Percentiles rank a stretch among this genome's conserved stretches.
Evolutionary conservation across 2,113 vertebrate species (phyloP).

Genomic region (Larimichthys crocea): DNA sequence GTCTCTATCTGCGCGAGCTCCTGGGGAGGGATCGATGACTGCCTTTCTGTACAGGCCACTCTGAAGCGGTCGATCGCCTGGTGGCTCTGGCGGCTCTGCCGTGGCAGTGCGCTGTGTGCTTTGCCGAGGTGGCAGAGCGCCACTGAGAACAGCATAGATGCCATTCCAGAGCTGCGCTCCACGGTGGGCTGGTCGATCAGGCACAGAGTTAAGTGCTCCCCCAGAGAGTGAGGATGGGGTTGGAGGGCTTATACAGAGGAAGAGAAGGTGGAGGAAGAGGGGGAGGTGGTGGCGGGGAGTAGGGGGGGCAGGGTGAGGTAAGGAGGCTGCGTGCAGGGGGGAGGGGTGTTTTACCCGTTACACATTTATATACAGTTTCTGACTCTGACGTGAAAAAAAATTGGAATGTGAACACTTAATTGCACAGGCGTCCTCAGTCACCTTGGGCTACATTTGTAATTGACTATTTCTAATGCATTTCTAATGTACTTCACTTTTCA

Average conservation of each 20-base stretch:
- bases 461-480: constrained; percentile 52
- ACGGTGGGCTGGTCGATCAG: constrained; percentile 80
- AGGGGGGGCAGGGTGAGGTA: constrained; percentile 56
- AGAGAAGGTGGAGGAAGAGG: constrained; percentile 50
- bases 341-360: constrained; percentile 36
- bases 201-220: constrained; percentile 85
- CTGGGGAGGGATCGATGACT: constrained; percentile 83
- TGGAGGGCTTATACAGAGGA: constrained; percentile 64
- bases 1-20: constrained; percentile 67
- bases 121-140: constrained; percentile 78
- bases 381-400: constrained; percentile 35
- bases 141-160: constrained; percentile 71
- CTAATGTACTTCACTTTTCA: constrained; percentile 39
- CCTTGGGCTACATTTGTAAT: constrained; percentile 50
- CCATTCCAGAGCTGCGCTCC: constrained; percentile 76
- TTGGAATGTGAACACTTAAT: constrained; percentile 41
- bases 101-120: constrained; percentile 72
- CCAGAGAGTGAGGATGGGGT: constrained; percentile 76
- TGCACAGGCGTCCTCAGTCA: constrained; percentile 14
- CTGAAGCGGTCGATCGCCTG: constrained; percentile 84
- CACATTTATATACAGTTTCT: constrained; percentile 47
- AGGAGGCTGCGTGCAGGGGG: constrained; percentile 44
- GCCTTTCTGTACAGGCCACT: constrained; percentile 85
- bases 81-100: constrained; percentile 73
- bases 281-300: constrained; percentile 27